Evolutionary conservation across 2,888 invertebrate genomes (phyloP), one percentile per base, ranked within the genome.

Genomic region (Eurois occulta): DNA sequence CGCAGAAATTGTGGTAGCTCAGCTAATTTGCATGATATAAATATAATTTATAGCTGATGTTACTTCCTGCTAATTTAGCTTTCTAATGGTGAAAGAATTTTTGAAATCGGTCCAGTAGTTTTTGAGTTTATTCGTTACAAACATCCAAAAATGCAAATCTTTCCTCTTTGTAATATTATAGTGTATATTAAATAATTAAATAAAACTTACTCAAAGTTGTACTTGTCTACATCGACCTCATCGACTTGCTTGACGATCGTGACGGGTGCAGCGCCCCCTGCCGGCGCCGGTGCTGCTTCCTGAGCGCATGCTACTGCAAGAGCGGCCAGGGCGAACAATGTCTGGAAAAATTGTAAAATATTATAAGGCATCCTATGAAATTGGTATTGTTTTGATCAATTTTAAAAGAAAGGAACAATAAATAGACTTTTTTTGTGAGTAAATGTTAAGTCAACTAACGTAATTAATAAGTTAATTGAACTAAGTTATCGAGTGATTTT

Each of bases 191-290:
- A 58, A 46, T 16, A 52, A 35, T 18, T 60, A 1, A 55, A n/a
- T 2, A 35, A 16, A 62, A 93, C 97, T 97, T 92, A 97, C 97
- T 97, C 97, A 90, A 97, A 98, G 89, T 97, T 97, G 91, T 98
- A 98, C 90, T 97, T 97, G 84, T 97, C 97, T 79, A 97, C 93
- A 79, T 97, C 97, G 67, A 97, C 97, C 86, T 97, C 97, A 67
- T 97, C 97, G 74, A 97, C 97, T 88, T 97, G 97, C 82, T 97
- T 97, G 68, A 97, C 88, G 68, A 97, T 97, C 87, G 97, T 93
- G 70, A 97, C 97, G 0, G 96, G 92, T 0, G 91, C 75, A 89
- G 81, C 7, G 87, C 89, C 84, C 89, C 90, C 89, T 0, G 89
- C 89, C 4, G 58, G 65, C 90, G 90, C 88, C 6, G 87, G 84